A percentile compares a stretch with the other conserved stretches of the same genome.
Evolutionary conservation across 2,888 invertebrate genomes (phyloP).

Genomic region (Polyploca ridens): DNA sequence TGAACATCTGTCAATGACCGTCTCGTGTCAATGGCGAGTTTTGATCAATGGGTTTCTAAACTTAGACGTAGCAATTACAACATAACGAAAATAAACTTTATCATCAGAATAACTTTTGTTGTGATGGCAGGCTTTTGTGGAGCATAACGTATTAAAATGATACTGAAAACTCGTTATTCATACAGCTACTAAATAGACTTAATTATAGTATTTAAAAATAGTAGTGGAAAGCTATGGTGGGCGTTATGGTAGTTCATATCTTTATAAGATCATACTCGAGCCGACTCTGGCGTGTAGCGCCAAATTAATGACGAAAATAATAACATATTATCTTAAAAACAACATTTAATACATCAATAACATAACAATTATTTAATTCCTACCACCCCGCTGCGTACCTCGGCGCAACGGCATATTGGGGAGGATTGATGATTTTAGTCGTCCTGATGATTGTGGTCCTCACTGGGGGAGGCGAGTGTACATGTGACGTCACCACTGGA

Average conservation of each 20-base stretch:
- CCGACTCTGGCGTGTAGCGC: no score
- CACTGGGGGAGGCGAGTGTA: constrained; percentile 19
- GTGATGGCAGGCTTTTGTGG: no score
- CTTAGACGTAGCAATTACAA: neutral
- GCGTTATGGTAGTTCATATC: no score
- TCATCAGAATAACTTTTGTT: no score
- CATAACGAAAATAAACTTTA: no score
- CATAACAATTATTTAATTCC: neutral
- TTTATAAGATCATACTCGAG: no score
- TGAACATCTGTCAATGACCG: constrained; percentile 24
- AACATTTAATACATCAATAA: neutral
- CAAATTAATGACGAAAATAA: neutral
- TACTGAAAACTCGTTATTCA: no score
- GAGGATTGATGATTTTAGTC: constrained; percentile 17
- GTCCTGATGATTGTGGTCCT: constrained; percentile 19
- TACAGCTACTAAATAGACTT: no score
- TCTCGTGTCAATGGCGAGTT: neutral
- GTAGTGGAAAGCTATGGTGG: no score
- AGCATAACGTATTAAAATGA: no score
- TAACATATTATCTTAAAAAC: neutral
- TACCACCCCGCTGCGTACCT: constrained; percentile 24
- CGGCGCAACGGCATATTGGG: constrained; percentile 2
- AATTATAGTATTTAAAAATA: no score
- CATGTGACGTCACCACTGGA: constrained; percentile 14
- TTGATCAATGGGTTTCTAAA: neutral